Evolutionary conservation across 2,888 invertebrate species (phyloP), one percentile per base, ranked within the genome.

Genomic region (Ctena decussata): DNA sequence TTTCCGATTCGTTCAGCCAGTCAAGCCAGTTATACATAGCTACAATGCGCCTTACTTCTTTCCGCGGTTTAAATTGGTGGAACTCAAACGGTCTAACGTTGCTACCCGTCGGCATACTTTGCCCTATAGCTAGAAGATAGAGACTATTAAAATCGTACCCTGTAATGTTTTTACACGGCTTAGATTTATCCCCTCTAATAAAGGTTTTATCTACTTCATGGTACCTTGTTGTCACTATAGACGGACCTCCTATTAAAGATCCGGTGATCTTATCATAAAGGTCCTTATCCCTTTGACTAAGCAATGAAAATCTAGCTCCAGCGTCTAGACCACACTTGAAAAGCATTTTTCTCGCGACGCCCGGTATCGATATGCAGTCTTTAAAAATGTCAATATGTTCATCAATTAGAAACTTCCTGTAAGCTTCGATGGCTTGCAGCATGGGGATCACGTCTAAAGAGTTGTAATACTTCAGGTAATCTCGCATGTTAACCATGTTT

Each of bases 401-500:
- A 11, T 41, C 41, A 15, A 41, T 41, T 6, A 41, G 15, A 41
- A 41, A 41, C 41, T 6, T 41, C 15, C 41, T 41, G 15, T 41
- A 41, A 41, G 41, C 41, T 15, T 11, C 41, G 41, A 41, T 41
- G 41, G 41, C 41, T 41, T 41, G 6, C 41, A 41, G 41, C 41
- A 41, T 41, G 6, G 41, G 41, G 15, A 41, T 15, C 8, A 41
- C 41, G 41, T 41, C 41, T 11, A 41, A 15, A 41, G 41, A 41
- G 15, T 15, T 41, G 41, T 41, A 41, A 41, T 41, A 15, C 15
- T 41, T 41, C 15, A 92, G 79, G 73, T 89, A 92, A 49, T 92
- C 90, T 24, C 53, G 21, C 44, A 90, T 82, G 0, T 81, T 86
- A 0, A n/a, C 60, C 89, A 90, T 90, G 12, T 77, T n/a, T n/a